Base-by-base conservation (phyloP, 37 sponge, comb jelly and placozoan species). In the Oscarella lobularis region DNA sequence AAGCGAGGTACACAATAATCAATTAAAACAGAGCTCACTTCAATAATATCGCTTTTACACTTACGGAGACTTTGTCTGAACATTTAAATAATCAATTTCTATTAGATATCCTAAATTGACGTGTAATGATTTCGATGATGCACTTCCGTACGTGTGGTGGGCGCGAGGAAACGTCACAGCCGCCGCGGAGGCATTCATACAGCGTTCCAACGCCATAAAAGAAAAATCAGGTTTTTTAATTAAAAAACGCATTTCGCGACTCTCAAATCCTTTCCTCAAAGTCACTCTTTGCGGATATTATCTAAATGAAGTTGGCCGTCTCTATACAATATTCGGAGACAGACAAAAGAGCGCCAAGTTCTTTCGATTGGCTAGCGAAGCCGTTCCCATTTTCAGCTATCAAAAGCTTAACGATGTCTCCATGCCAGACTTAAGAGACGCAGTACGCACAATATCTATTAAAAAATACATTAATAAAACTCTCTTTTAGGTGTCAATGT, bases 231-330 rank as follows among this genome's bases (percentile, higher is more conserved):
- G 9, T 48, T 9, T 48, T 48, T 9, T 48, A 48, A 48, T 48
- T 9, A 9, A 48, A 27, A 48, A 9, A 27, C 20, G 20, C 9
- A 48, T 27, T 48, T 48, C 60, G 20, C 20, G 20, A 27, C 14
- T 48, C 20, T 9, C 60, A 27, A 27, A 27, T 9, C 60, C 20
- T 20, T 48, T 9, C 20, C 20, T 48, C 20, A 20, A 9, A 48
- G 60, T 27, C 14, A 48, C 9, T 20, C 60, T 48, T 48, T 48
- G 14, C 60, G 60, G 35, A 32, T 20, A 34, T 35, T 68, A 68
- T 68, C 31, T 68, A 5, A 68, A 68, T 20, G 71, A 68, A 35
- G 31, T 20, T 20, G 71, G 71, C 71, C 6, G 71, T 29, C 71
- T 68, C 6, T 68, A 68, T 14, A 34, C 29, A 5, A 32, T 34